Base-by-base conservation (phyloP, 2,797 vertebrate genomes). In the Masticophis lateralis region DNA sequence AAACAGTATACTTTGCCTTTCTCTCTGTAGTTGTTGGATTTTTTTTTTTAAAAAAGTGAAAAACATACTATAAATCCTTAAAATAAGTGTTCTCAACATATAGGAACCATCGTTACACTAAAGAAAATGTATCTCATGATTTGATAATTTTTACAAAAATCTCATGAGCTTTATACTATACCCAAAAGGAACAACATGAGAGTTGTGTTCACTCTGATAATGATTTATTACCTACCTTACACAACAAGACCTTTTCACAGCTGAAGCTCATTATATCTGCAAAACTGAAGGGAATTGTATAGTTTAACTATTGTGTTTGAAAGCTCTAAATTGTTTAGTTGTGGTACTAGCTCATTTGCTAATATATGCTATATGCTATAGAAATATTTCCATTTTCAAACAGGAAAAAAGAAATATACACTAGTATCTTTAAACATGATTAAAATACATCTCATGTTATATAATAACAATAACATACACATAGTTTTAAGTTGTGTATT, bases 311-410 rank as follows among this genome's bases (percentile, higher is more conserved):
- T 95, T 97, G 96, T 96, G 94, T 97, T 97, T 97, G 95, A 95
- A 97, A 96, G 94, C 91, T 96, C 95, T 95, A 94, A 96, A 92
- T 97, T 97, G 97, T 97, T 97, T 97, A 95, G 95, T 96, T 97
- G 97, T 97, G 96, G 97, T 95, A 97, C 94, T 97, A 97, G 96
- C 95, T 97, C 95, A 97, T 96, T 94, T 97, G 97, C 97, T 96
- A 96, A 97, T 97, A 96, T 96, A 94, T 95, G 91, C 96, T 97
- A 95, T 90, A 92, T 95, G 91, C 96, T 97, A 95, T 90, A 93
- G 95, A 96, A 95, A 93, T 97, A 96, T 97, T 97, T 97, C 94
- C 91, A 96, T 94, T 94, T 95, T 97, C 93, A 94, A 97, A 97
- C 93, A 96, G 95, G 97, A 97, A 97, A 92, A 93, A 5, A 95